A percentile compares a stretch with the other conserved stretches of the same genome.
Conservation (phyloP, 2,113 vertebrate genomes). For the Thamnaconus septentrionalis region DNA sequence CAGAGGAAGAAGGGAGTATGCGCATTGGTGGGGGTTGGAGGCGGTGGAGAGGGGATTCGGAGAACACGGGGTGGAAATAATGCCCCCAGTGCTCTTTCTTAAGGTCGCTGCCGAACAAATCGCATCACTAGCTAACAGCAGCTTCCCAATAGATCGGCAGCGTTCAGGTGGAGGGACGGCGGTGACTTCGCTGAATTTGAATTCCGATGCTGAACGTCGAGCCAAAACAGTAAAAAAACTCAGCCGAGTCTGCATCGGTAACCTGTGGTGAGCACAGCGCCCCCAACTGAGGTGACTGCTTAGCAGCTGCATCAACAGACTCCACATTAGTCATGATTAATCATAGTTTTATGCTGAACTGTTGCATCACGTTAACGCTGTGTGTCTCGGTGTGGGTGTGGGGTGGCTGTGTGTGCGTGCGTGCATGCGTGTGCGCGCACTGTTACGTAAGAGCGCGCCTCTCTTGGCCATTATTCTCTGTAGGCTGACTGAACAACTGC, state of each 20-base stretch:
- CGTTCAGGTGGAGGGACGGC: background rate
- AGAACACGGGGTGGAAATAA: too few species aligned
- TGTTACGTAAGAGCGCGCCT: constrained; percentile 57
- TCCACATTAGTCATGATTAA: constrained; percentile 50
- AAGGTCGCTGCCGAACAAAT: too few species aligned
- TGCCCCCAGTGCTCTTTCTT: too few species aligned
- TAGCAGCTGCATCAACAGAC: background rate
- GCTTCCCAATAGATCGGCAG: background rate
- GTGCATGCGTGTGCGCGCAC: constrained; percentile 5
- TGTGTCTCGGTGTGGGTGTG: constrained; percentile 8
- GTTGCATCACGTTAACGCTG: constrained; percentile 48
- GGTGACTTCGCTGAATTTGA: background rate
- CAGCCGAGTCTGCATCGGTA: too few species aligned
- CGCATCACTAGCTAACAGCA: background rate
- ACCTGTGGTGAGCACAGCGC: too few species aligned
- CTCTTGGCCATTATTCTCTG: constrained; percentile 58
- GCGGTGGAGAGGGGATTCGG: too few species aligned
- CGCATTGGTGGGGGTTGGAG: too few species aligned
- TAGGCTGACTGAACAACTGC: constrained; percentile 57
- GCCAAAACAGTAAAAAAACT: too few species aligned
- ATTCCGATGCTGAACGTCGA: background rate
- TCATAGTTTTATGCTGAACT: constrained; percentile 50
- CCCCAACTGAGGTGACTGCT: background rate
- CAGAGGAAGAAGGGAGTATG: too few species aligned
- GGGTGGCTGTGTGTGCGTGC: constrained; percentile 12